Evolutionary conservation across 2,888 invertebrate genomes (phyloP), one percentile per base, ranked within the genome.

Genomic region (Pseudococcus viburni): DNA sequence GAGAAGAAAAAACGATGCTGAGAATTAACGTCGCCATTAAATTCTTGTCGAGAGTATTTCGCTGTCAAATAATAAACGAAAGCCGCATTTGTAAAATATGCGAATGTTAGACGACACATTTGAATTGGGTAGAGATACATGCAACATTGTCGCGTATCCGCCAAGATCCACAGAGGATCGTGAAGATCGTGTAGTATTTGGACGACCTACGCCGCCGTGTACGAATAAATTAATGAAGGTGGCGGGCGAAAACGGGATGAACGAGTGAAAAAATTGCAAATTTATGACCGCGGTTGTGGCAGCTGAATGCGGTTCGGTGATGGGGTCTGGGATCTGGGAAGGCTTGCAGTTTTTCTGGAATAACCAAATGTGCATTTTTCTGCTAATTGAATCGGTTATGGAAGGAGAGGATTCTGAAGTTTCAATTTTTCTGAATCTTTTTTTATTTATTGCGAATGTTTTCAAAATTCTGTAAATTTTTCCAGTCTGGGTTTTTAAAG

Each of bases 1-100:
- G 9, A 42, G 9, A 42, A 7, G 5, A 42, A 51, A 86, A 86
- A 26, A 77, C 22, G 9, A 83, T 42, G 80, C 46, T 9, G n/a
- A 46, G 80, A 46, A 83, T 83, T 83, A 83, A 83, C 80, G 80
- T 83, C 80, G 80, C 80, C 80, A 83, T 83, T 83, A 83, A 83
- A 83, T 83, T 83, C 46, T 83, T 46, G 80, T 83, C 80, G 9
- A 46, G 19, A 42, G 42, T 42, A 42, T 83, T 83, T 83, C 46
- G 46, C 46, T 46, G 73, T 73, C 73, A 73, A 73, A 39, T 39
- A 73, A 3, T 33, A 73, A 6, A 11, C 12, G 64, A 22, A 7
- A 7, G 68, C 26, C 15, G 68, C 12, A 9, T 9, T 68, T 12
- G 68, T 73, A 73, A 73, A 12, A 33, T 73, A 73, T 73, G 33